Percentiles rank a stretch among this genome's conserved stretches.
Conservation (phyloP, 2,888 invertebrate genomes). For the Diabrotica balteata region DNA sequence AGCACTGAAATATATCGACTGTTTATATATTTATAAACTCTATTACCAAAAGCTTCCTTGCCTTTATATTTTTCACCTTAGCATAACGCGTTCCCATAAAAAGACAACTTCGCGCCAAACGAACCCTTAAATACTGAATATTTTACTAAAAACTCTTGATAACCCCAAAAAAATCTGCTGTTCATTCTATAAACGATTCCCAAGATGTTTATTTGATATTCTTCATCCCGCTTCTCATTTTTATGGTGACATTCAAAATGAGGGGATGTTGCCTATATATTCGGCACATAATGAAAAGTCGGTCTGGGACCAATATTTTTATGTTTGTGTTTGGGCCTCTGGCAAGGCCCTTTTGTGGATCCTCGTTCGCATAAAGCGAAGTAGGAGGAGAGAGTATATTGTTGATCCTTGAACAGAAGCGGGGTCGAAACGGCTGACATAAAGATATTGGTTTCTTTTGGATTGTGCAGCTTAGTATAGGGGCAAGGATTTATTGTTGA, state of each 20-base stretch:
- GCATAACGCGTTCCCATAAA: background rate
- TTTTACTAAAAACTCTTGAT: background rate
- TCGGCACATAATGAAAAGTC: conserved; percentile 18
- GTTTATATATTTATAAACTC: too few species aligned
- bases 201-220: conserved; percentile 8
- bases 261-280: conserved; percentile 6
- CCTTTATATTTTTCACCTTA: too few species aligned
- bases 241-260: conserved; percentile 12
- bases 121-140: background rate
- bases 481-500: too few species aligned
- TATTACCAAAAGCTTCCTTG: too few species aligned
- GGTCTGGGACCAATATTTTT: conserved; percentile 17
- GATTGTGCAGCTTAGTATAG: background rate
- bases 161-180: too few species aligned
- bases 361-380: conserved; percentile 1
- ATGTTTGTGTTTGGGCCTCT: conserved; percentile 16
- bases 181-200: background rate
- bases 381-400: conserved; percentile 6
- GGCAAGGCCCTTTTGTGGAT: conserved; percentile 2
- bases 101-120: background rate
- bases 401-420: background rate
- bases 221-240: conserved; percentile 1
- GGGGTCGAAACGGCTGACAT: conserved; percentile 4
- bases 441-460: conserved; percentile 9
- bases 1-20: too few species aligned